Percentiles rank a stretch among this genome's conserved stretches.
These are phyloP conservation scores for Hanleya hanleyi DNA, from an alignment of 2,888 invertebrate genomes.

Conservation along the genomic window DNA sequence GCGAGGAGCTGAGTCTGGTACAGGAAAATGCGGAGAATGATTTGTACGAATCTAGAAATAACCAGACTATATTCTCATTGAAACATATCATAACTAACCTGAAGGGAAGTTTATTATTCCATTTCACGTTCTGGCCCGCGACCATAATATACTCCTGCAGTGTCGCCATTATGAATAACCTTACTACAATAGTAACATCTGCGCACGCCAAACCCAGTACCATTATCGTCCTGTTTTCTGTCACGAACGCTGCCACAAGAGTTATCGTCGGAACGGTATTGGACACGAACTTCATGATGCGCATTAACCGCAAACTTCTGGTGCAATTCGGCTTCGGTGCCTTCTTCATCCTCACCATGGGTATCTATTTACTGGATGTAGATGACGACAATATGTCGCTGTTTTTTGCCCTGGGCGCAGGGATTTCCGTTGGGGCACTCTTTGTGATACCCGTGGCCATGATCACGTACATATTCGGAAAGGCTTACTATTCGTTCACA, in stretches of 20 bases:
- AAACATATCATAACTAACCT: neutral
- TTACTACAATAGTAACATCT: neutral
- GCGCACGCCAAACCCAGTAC: neutral
- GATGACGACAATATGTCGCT: neutral
- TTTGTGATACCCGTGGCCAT: slow-evolving; percentile 5
- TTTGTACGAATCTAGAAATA: neutral
- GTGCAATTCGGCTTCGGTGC: neutral
- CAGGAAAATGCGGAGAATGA: neutral
- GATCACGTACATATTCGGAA: neutral
- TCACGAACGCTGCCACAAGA: neutral
- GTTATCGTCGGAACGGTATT: neutral
- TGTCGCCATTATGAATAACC: neutral
- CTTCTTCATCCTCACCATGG: neutral
- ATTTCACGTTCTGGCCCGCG: neutral
- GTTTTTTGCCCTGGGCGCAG: neutral
- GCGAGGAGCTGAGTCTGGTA: neutral
- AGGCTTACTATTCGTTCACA: neutral
- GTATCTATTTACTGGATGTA: neutral
- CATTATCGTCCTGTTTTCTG: neutral
- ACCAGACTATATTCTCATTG: neutral
- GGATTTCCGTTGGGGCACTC: neutral
- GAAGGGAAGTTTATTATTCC: neutral
- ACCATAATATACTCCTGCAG: neutral
- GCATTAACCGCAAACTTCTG: neutral
- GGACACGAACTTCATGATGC: neutral